phyloP scores from a whole-genome alignment of 2,113 vertebrate genomes.

The Pteropus alecto region DNA sequence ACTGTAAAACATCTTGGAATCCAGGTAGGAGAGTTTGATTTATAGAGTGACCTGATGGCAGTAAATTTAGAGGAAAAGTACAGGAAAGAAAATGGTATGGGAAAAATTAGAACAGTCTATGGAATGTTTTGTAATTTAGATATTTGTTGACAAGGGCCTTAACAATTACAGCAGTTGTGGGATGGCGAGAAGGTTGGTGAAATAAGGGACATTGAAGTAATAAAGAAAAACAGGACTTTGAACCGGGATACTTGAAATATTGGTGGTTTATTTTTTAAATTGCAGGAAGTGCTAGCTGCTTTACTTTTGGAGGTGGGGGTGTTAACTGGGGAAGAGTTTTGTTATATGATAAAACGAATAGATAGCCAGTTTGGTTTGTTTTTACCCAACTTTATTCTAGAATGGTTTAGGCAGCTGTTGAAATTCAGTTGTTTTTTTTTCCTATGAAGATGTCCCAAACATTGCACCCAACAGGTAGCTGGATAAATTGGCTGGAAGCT shows the following conservation, averaged over 20 bases:
- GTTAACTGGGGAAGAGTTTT: not conserved
- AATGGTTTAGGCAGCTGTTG: not conserved
- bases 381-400: constrained; percentile 18
- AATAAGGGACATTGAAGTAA: not conserved
- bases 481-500: not conserved
- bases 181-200: not conserved
- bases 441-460: not conserved
- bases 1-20: not conserved
- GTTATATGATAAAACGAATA: not conserved
- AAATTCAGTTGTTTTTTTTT: not conserved
- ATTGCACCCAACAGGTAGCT: not conserved
- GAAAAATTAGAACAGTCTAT: not conserved
- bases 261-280: not conserved
- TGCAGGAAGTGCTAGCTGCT: not conserved
- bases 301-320: not conserved
- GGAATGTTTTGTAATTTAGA: not conserved
- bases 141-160: not conserved
- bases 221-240: not conserved
- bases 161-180: not conserved
- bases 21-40: not conserved
- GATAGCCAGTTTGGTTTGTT: not conserved
- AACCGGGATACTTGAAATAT: not conserved
- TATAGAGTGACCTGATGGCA: not conserved
- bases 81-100: not conserved
- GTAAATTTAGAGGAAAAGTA: not conserved